phyloP scores from a whole-genome alignment of 2,888 invertebrate species.

The Hemistola chrysoprasaria region DNA sequence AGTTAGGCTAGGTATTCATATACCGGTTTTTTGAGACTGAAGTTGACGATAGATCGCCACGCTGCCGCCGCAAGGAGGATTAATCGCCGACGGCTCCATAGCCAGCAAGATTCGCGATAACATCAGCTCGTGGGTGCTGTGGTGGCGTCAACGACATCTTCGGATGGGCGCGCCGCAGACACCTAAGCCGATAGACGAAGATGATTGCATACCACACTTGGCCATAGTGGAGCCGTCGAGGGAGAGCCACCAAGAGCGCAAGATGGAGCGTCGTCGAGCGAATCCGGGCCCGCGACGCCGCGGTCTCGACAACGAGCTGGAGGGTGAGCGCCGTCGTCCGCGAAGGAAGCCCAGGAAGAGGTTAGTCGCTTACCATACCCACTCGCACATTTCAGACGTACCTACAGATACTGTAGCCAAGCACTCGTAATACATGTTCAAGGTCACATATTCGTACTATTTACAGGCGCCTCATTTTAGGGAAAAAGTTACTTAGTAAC shows the following conservation, averaged over 20 bases:
- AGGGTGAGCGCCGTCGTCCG: conserved; percentile 65
- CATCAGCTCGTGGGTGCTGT: conserved; percentile 77
- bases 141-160: conserved; percentile 78
- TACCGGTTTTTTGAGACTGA: conserved; percentile 36
- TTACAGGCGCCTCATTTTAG: no score
- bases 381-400: no score
- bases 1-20: conserved; percentile 47
- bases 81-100: conserved; percentile 42
- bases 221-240: conserved; percentile 56
- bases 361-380: conserved; percentile 47
- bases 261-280: conserved; percentile 61
- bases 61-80: conserved; percentile 35
- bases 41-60: conserved; percentile 39
- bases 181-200: conserved; percentile 67
- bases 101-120: conserved; percentile 74
- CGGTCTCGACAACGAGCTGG: conserved; percentile 62
- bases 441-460: no score
- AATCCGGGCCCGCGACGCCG: conserved; percentile 60
- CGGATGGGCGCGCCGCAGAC: conserved; percentile 79
- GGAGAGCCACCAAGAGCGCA: conserved; percentile 52
- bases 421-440: no score
- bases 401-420: no score
- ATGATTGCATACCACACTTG: conserved; percentile 65
- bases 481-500: no score
- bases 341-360: conserved; percentile 56